phyloP scores from a whole-genome alignment of 2,797 vertebrate genomes.

The Podarcis lilfordi region DNA sequence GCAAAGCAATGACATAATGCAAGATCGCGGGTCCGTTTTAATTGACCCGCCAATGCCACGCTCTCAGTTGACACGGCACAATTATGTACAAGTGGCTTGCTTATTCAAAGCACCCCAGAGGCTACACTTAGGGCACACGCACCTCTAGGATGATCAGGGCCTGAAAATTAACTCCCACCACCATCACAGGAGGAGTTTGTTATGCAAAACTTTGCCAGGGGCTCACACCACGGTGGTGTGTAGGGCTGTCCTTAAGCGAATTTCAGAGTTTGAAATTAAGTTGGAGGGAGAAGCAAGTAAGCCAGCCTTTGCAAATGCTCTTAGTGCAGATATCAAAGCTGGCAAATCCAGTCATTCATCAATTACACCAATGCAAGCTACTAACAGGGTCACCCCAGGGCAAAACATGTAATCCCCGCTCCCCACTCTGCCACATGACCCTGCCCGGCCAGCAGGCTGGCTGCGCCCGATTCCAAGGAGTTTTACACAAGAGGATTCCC shows the following conservation, averaged over 20 bases:
- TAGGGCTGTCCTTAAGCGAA: conserved; percentile 8
- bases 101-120: neutral
- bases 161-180: neutral
- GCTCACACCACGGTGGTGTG: neutral
- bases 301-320: conserved; percentile 39
- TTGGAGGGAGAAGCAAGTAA: conserved; percentile 44
- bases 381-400: conserved; percentile 67
- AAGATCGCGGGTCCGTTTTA: neutral
- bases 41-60: neutral
- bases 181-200: neutral
- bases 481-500: conserved; percentile 28
- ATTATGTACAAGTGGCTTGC: neutral
- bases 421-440: conserved; percentile 65
- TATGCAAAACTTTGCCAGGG: neutral
- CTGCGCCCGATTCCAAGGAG: conserved; percentile 44
- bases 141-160: no score
- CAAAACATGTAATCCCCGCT: conserved; percentile 56
- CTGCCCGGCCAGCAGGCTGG: conserved; percentile 53
- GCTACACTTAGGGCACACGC: fast-evolving
- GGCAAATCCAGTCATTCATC: conserved; percentile 65
- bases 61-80: neutral
- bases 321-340: conserved; percentile 62
- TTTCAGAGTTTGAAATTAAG: conserved; percentile 40
- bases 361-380: conserved; percentile 54
- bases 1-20: neutral